Percentiles rank a stretch among this genome's conserved stretches.
These are phyloP conservation scores for Corydoras sp. DNA, from an alignment of 2,113 vertebrate species.

Conservation along the genomic window DNA sequence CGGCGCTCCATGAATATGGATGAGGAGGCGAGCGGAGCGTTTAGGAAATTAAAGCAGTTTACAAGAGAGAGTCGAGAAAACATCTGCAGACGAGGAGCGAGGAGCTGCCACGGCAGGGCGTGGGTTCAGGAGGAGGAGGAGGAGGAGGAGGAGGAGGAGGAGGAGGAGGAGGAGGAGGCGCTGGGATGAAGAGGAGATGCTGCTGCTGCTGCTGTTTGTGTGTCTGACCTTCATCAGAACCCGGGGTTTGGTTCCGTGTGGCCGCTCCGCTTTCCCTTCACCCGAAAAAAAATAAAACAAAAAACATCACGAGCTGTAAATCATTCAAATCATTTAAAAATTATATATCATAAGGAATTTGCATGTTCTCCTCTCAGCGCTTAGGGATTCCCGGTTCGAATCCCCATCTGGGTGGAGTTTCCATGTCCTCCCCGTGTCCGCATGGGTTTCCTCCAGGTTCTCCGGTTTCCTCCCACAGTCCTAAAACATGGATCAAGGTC, in stretches of 20 bases:
- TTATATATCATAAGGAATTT: too few species aligned
- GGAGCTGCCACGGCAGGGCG: conserved; percentile 30
- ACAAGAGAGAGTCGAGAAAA: conserved; percentile 19
- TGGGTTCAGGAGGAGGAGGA: conserved; percentile 16
- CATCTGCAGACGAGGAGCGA: conserved; percentile 41
- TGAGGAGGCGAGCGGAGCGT: conserved; percentile 41
- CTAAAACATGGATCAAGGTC: too few species aligned
- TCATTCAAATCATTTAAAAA: too few species aligned
- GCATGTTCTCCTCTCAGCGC: too few species aligned
- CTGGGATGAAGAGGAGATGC: conserved; percentile 1
- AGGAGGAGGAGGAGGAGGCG: conserved; percentile 1
- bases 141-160: conserved; percentile 1
- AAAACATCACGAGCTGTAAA: too few species aligned
- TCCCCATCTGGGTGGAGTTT: too few species aligned
- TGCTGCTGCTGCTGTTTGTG: conserved; percentile 21
- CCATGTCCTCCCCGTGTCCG: background rate
- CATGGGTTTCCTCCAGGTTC: background rate
- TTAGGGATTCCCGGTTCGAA: too few species aligned
- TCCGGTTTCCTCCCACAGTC: too few species aligned
- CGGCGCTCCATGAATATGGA: conserved; percentile 42
- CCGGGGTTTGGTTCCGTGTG: conserved; percentile 6
- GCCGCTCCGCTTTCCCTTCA: too few species aligned
- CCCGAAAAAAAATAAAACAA: too few species aligned
- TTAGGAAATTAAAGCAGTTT: conserved; percentile 32
- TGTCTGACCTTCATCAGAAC: conserved; percentile 43